Evolutionary conservation across 2,888 invertebrate genomes (phyloP).

Genomic region (Zygogramma bicolorata): DNA sequence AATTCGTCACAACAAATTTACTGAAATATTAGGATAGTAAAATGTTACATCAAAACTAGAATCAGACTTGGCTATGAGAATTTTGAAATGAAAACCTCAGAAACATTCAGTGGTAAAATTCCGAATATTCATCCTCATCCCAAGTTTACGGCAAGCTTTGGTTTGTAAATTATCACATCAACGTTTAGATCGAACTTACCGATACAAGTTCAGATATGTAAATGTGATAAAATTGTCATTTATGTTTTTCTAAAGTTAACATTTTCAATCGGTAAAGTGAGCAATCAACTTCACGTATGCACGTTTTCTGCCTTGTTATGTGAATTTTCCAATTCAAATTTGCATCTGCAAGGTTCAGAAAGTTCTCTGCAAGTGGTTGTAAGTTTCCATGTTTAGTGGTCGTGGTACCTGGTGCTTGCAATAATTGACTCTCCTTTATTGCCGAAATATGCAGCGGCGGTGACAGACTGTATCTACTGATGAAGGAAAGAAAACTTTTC

Average conservation of each 20-base stretch:
- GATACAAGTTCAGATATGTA: not conserved
- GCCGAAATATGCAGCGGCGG: no score
- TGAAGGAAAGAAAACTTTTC: no score
- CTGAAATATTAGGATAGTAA: not conserved
- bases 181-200: not conserved
- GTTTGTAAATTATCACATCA: not conserved
- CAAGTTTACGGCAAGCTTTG: not conserved
- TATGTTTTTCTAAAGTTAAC: not conserved
- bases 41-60: not conserved
- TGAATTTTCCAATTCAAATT: not conserved
- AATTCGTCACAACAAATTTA: not conserved
- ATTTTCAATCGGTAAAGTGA: not conserved
- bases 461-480: no score
- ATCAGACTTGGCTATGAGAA: not conserved
- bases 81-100: not conserved
- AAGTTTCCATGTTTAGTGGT: not conserved
- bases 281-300: not conserved
- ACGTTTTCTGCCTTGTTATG: not conserved
- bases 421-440: no score
- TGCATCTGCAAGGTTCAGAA: not conserved
- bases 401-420: no score
- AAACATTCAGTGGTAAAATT: not conserved
- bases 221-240: not conserved
- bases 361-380: not conserved
- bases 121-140: not conserved